Base-by-base conservation (phyloP, 2,797 vertebrate genomes). In the Sylvia borin region DNA sequence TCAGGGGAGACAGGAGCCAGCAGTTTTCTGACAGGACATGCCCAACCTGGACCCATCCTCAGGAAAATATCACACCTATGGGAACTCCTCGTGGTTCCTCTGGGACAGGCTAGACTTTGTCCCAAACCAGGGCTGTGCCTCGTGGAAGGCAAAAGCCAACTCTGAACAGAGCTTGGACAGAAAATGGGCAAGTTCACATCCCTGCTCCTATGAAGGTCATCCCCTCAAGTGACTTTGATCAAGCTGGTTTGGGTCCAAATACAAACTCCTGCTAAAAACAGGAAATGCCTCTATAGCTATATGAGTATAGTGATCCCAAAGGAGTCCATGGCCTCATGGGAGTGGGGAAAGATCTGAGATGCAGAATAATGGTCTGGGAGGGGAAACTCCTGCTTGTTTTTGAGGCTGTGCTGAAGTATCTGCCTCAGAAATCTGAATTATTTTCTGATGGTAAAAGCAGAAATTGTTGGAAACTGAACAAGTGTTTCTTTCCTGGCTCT, bases 1-100 rank as follows among this genome's bases (percentile, higher is more conserved):
- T 32, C 40, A 3, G 0, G 1, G 31, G 55, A 7, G 31, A 7
- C 3, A 29, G 36, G 4, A 60, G 32, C 7, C 65, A n/a, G 83
- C 21, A 8, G 6, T 4, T 7, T 72, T 20, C 50, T 42, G 20
- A 47, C 15, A 40, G 32, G 36, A 18, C 4, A 8, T 15, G 16
- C 42, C 61, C 24, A 36, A 7, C 31, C 31, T 32, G 17, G n/a
- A 79, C 55, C 20, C 40, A 4, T 51, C 21, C 81, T 26, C 48
- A 64, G 43, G 48, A 25, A 71, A 27, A 34, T 47, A 6, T 66
- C 47, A 32, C 36, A 29, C 32, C 57, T 70, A 2, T 18, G 51
- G 79, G 50, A 66, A 50, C 7, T 22, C n/a, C 6, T 43, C 13
- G 2, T 1, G 1, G 40, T 6, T 62, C 65, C 68, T 50, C 20